Evolutionary conservation across 2,888 invertebrate species (phyloP).

Genomic region (Caenorhabditis sulstoni): DNA sequence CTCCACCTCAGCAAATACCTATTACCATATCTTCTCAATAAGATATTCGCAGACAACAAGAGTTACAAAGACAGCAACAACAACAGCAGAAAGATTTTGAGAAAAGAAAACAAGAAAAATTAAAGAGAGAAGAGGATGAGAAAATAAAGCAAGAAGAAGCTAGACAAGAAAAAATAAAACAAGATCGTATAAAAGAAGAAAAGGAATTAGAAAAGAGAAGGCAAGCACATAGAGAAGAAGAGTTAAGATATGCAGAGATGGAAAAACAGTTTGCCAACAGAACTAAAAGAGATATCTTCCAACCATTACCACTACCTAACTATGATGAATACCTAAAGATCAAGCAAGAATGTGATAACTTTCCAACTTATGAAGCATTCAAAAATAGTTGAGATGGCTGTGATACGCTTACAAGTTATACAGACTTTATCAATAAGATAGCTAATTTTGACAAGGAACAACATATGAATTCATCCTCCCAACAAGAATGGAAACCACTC

Average conservation of each 20-base stretch:
- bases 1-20: slow-evolving; percentile 16
- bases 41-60: slow-evolving; percentile 12
- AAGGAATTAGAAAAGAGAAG: slow-evolving; percentile 1
- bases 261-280: slow-evolving; percentile 12
- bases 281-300: slow-evolving; percentile 28
- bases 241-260: slow-evolving; percentile 1
- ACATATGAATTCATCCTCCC: neutral
- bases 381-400: slow-evolving; percentile 18
- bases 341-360: no score
- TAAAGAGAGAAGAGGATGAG: no score
- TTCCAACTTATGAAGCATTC: slow-evolving; percentile 25
- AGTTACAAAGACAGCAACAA: slow-evolving; percentile 10
- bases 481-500: slow-evolving; percentile 30
- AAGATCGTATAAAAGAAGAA: slow-evolving; percentile 3
- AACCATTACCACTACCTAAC: slow-evolving; percentile 30
- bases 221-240: slow-evolving; percentile 6
- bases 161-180: slow-evolving; percentile 23
- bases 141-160: slow-evolving; percentile 41
- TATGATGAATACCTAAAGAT: slow-evolving; percentile 33
- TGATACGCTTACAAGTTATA: slow-evolving; percentile 8
- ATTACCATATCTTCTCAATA: neutral
- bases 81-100: slow-evolving; percentile 18
- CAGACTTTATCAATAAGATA: slow-evolving; percentile 35
- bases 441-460: slow-evolving; percentile 39
- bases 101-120: no score